Evolutionary conservation across 2,113 vertebrate species (phyloP), one percentile per base, ranked within the genome.

Genomic region (Empidonax alnorum): DNA sequence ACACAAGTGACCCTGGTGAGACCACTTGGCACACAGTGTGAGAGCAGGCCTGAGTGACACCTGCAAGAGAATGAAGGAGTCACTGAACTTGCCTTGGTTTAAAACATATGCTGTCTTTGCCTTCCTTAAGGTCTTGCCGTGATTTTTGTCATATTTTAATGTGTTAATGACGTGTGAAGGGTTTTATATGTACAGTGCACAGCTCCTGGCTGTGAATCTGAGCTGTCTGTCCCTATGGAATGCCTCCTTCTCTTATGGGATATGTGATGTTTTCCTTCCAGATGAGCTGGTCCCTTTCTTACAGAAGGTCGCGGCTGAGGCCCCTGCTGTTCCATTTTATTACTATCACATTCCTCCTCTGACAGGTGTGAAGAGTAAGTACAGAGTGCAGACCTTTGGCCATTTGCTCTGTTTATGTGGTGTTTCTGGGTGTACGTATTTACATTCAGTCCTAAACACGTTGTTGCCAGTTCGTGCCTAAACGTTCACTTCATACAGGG

Each of bases 301-400:
- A 22, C 94, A 97, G 92, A 98, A 99, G 71, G 98, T 99, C 63
- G 98, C 98, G 4, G 95, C 97, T 17, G 98, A 96, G 24, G 99
- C 99, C 42, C 98, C 99, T 19, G 55, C 31, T 2, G 44, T 99
- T 79, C 99, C 99, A 1, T 99, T 99, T 96, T 99, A 99, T 93
- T 99, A 99, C 92, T 99, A 99, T 58, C 99, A 99, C 72, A 96
- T 99, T 83, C 99, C 99, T 65, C 61, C 90, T 46, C 14, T 99
- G 52, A 99, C 99, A 0, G 99, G 98, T 35, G 97, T 99, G 30
- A 98, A 98, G 25, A 96, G 99, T 99, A 89, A 98, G 99, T 98
- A 87, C n/a, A 86, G 35, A 77, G 55, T 52, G 62, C 18, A 85
- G 19, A 67, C n/a, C 44, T n/a, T 58, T 6, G 6, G 4, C 78